Evolutionary conservation across 1,140 invertebrate species (phyloP).

Genomic region (Ladona fulva): DNA sequence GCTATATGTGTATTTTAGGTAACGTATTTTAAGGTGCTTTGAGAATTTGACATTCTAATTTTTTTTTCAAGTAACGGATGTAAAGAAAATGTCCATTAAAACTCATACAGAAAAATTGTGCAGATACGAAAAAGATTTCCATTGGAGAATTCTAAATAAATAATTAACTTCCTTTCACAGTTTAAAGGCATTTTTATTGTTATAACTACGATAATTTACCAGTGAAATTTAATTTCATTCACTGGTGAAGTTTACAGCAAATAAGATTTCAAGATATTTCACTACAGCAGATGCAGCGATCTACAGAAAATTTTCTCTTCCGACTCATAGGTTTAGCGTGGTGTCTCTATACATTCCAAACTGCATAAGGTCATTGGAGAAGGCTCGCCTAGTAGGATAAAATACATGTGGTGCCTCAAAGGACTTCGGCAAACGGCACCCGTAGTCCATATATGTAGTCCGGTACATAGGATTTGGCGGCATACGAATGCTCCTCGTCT

Average conservation of each 20-base stretch:
- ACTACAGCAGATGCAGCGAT: background rate
- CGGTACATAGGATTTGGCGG: background rate
- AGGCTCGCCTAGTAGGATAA: background rate
- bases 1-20: no score
- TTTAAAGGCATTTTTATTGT: no score
- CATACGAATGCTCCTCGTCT: no score
- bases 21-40: no score
- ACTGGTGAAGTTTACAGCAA: no score
- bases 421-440: background rate
- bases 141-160: no score
- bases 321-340: background rate
- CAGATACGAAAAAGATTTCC: no score
- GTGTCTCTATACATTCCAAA: background rate
- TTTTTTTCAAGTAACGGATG: no score
- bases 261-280: background rate
- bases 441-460: background rate
- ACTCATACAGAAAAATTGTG: no score
- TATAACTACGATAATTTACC: background rate
- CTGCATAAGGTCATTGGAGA: background rate
- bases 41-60: no score
- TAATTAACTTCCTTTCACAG: no score
- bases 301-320: background rate
- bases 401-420: background rate
- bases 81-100: no score
- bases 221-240: background rate